Evolutionary conservation across 92 coral and sea anemone species (phyloP).

Genomic region (Paramuricea clavata): DNA sequence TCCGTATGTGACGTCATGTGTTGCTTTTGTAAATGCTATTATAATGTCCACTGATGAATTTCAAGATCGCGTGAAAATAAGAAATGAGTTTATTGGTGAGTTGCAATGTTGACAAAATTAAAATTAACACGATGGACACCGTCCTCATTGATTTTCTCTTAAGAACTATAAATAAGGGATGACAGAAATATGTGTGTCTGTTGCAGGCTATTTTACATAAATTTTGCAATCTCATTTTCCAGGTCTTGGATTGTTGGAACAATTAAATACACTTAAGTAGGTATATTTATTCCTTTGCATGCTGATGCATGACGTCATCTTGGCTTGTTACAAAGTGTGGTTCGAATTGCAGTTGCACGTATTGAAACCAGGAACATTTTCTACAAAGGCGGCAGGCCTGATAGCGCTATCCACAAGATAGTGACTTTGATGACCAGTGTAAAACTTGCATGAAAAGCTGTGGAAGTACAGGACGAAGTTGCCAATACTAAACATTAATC

Average conservation of each 20-base stretch:
- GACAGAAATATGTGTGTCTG: not conserved
- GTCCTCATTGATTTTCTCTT: conserved; percentile 21
- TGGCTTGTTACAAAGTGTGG: not conserved
- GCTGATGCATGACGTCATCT: not conserved
- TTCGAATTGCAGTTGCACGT: too few species aligned
- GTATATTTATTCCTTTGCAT: conserved; percentile 4
- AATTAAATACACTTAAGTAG: conserved; percentile 74
- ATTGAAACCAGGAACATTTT: too few species aligned
- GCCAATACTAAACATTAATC: too few species aligned
- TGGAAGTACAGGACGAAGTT: too few species aligned
- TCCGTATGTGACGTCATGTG: conserved; percentile 94
- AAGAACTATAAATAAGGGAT: not conserved
- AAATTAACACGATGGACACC: not conserved
- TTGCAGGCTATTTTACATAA: not conserved
- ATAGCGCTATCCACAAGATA: too few species aligned
- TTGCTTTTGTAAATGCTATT: conserved; percentile 92
- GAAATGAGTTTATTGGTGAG: conserved; percentile 95
- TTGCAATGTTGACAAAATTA: not conserved
- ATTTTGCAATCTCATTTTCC: conserved; percentile 17
- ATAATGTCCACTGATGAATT: conserved; percentile 96
- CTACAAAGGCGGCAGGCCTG: too few species aligned
- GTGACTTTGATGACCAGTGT: too few species aligned
- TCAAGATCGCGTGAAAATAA: conserved; percentile 87
- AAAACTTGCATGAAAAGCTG: too few species aligned
- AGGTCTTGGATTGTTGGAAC: conserved; percentile 87